Base-by-base conservation (phyloP, 1,140 invertebrate genomes). In the Sycobia sp. region DNA sequence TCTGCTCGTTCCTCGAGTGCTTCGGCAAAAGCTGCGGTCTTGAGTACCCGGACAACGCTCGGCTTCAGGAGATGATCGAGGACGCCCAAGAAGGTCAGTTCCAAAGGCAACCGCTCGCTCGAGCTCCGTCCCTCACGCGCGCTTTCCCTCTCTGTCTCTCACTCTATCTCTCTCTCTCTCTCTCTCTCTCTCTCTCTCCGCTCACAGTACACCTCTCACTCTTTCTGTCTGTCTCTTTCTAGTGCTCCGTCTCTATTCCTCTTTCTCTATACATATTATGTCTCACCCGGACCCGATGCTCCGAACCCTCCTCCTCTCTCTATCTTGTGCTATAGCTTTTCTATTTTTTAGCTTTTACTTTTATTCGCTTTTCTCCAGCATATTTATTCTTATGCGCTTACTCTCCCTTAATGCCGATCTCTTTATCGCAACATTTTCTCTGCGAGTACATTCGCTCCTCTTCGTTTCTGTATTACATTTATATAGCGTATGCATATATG, bases 1-100 rank as follows among this genome's bases (percentile, higher is more conserved):
- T 96, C 81, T 96, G 94, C 84, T 93, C 92, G 62, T 96, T 96
- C 84, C 84, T 96, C 53, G 89, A 94, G 78, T 90, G 91, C 82
- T 96, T 96, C 78, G 90, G 91, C 36, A 87, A 89, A 79, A 82
- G 87, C 77, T 90, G 93, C 76, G 91, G 91, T 60, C 82, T 96
- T 66, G 82, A 85, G 50, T 84, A 87, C 73, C 89, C 90, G 67
- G 88, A 89, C 71, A 90, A 96, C 82, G 80, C 86, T 58, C 88
- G 92, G 77, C 85, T 97, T 58, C 92, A 96, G 81, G 86, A 90
- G 76, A 92, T 92, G 88, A 82, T 96, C 56, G 94, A 96, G 76
- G 90, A 95, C 80, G 89, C 88, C 18, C 88, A 91, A 71, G 90
- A 94, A 88, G 91, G 93, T 94, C 82, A 83, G 84, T 73, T 38